Conservation (phyloP, 2,888 invertebrate species). For the Dorcus parallelipipedus region DNA sequence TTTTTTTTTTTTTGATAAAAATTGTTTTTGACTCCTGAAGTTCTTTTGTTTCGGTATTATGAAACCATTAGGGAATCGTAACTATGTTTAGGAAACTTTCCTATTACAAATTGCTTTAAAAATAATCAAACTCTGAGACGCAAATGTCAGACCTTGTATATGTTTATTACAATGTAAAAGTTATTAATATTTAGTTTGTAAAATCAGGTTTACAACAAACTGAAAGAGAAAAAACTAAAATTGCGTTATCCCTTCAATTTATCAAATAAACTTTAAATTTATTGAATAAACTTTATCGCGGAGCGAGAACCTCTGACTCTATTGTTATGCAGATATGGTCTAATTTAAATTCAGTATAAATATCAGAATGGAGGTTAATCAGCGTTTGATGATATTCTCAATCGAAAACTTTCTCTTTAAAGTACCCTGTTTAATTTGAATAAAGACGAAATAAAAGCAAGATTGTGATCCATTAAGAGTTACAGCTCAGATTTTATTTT, state of each 20-base stretch:
- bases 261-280: too few species aligned
- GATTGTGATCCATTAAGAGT: too few species aligned
- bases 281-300: too few species aligned
- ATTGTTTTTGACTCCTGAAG: constrained; percentile 9
- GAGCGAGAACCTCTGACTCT: too few species aligned
- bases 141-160: too few species aligned
- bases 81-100: constrained; percentile 8
- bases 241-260: too few species aligned
- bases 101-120: constrained; percentile 13
- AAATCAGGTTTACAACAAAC: too few species aligned
- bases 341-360: constrained; percentile 36
- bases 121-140: not conserved
- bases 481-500: too few species aligned
- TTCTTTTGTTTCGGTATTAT: not conserved
- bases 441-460: not conserved
- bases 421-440: constrained; percentile 20
- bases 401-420: constrained; percentile 23
- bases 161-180: too few species aligned
- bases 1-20: constrained; percentile 10
- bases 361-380: constrained; percentile 31
- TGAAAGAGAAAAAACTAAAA: too few species aligned
- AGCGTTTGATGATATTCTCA: constrained; percentile 28
- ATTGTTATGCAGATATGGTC: constrained; percentile 31
- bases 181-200: too few species aligned
- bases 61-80: not conserved